Evolutionary conservation across 2,888 invertebrate genomes (phyloP).

Genomic region (Spilarctia lutea): DNA sequence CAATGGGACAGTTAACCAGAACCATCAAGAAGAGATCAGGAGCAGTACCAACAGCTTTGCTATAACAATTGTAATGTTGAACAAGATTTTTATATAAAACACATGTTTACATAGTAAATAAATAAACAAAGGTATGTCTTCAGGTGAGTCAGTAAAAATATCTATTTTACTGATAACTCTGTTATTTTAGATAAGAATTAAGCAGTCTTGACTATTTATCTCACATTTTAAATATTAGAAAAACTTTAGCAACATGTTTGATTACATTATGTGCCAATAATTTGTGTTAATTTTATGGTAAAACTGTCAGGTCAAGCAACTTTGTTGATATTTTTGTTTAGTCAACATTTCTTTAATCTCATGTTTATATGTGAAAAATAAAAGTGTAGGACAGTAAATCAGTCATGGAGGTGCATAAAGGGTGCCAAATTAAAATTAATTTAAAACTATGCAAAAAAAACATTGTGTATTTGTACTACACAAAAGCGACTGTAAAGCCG

Average conservation of each 20-base stretch:
- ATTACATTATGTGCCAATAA: constrained; percentile 22
- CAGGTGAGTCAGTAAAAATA: background rate
- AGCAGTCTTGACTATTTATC: background rate
- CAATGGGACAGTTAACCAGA: too few species aligned
- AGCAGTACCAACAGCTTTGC: too few species aligned
- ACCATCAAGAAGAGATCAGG: too few species aligned
- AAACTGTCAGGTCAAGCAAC: constrained; percentile 33
- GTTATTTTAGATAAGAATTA: background rate
- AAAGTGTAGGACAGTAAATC: constrained; percentile 13
- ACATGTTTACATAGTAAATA: background rate
- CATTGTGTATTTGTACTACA: constrained; percentile 51
- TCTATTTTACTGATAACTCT: background rate
- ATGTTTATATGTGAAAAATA: constrained; percentile 20
- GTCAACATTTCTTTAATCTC: constrained; percentile 26
- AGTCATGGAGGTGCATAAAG: background rate
- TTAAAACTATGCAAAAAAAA: constrained; percentile 44
- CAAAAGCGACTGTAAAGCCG: constrained; percentile 57
- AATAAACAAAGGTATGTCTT: background rate
- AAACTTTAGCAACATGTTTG: background rate
- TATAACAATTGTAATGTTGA: too few species aligned
- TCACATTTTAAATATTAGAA: background rate
- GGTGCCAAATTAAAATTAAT: constrained; percentile 25
- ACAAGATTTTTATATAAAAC: too few species aligned
- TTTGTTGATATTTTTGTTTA: constrained; percentile 47
- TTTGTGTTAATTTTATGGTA: constrained; percentile 25